phyloP scores from a whole-genome alignment of 92 coral and sea anemone species.

The Bergia puertoricense region DNA sequence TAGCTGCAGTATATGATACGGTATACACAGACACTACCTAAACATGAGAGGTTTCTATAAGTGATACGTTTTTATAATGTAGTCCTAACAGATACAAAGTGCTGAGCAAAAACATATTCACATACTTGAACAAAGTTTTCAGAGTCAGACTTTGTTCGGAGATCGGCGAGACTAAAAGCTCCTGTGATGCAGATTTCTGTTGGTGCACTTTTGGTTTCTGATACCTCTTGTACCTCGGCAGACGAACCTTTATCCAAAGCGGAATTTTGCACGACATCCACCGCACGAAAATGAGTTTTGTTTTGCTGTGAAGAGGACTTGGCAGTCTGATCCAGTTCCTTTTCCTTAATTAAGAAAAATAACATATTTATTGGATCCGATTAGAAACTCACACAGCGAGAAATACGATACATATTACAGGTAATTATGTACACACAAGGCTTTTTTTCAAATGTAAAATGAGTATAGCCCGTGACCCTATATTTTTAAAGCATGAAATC shows the following conservation, averaged over 20 bases:
- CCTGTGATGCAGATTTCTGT: slow-evolving; percentile 10
- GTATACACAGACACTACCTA: background rate
- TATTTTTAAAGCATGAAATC: no score
- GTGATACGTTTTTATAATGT: no score
- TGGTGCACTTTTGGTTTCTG: background rate
- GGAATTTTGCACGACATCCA: background rate
- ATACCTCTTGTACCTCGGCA: background rate
- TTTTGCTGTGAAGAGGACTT: background rate
- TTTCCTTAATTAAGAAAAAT: background rate
- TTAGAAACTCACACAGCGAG: no score
- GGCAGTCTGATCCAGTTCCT: background rate
- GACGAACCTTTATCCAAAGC: background rate
- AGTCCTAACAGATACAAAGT: background rate
- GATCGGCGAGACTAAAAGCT: slow-evolving; percentile 28
- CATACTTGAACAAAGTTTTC: slow-evolving; percentile 25
- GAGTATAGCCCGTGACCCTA: no score
- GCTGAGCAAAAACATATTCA: background rate
- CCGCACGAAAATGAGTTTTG: background rate
- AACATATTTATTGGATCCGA: background rate
- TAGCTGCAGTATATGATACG: background rate
- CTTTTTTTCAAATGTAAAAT: no score
- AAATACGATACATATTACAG: no score
- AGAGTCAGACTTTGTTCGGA: background rate
- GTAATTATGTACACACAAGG: no score
- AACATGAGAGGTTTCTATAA: no score